phyloP scores from a whole-genome alignment of 37 sponge, comb jelly and placozoan species.

The Halisarca cf. caerulea region DNA sequence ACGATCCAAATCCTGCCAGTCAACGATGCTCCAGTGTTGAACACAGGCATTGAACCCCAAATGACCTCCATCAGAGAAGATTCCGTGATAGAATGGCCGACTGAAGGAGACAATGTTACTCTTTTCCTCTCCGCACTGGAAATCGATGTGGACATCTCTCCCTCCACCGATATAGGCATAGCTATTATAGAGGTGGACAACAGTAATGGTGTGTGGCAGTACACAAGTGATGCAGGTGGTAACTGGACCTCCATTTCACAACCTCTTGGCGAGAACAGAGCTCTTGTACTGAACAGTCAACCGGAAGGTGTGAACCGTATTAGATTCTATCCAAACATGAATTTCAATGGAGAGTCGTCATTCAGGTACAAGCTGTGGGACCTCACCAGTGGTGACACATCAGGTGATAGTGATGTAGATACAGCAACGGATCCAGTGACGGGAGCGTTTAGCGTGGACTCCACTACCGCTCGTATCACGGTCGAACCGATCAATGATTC shows the following conservation, averaged over 20 bases:
- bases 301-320: slow-evolving; percentile 55
- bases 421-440: slow-evolving; percentile 54
- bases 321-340: slow-evolving; percentile 65
- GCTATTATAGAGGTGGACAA: slow-evolving; percentile 64
- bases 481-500: slow-evolving; percentile 90
- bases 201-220: slow-evolving; percentile 81
- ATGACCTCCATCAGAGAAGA: slow-evolving; percentile 84
- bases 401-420: slow-evolving; percentile 61
- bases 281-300: slow-evolving; percentile 58
- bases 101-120: slow-evolving; percentile 62
- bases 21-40: slow-evolving; percentile 89
- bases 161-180: slow-evolving; percentile 58
- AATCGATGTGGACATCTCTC: slow-evolving; percentile 60
- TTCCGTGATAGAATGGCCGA: slow-evolving; percentile 61
- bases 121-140: slow-evolving; percentile 51
- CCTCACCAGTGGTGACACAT: slow-evolving; percentile 52
- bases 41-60: slow-evolving; percentile 23
- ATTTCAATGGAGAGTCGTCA: slow-evolving; percentile 72
- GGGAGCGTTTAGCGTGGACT: slow-evolving; percentile 71
- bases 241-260: slow-evolving; percentile 65
- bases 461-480: slow-evolving; percentile 57
- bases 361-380: slow-evolving; percentile 86
- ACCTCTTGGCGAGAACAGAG: slow-evolving; percentile 30
- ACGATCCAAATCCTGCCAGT: slow-evolving; percentile 68
- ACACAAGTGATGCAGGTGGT: slow-evolving; percentile 48